A percentile compares a stretch with the other conserved stretches of the same genome.
Evolutionary conservation across 2,113 vertebrate genomes (phyloP).

Genomic region (Chaetura pelagica): DNA sequence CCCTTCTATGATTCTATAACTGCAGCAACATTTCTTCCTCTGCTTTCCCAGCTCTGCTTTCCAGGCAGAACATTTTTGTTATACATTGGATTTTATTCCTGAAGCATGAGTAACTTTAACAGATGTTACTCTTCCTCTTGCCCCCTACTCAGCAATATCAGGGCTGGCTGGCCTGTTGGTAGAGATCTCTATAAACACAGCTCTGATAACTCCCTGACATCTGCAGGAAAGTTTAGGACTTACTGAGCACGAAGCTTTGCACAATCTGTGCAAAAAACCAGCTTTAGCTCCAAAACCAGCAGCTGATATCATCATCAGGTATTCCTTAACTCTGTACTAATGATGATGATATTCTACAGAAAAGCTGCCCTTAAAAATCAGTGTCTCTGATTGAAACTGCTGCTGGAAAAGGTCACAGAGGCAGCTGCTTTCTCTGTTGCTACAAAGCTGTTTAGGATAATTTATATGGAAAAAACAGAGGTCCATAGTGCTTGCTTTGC

Average conservation of each 20-base stretch:
- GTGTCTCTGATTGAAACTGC: neutral
- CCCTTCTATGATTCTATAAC: no score
- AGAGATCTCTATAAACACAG: neutral
- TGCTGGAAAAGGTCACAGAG: neutral
- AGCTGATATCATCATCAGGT: neutral
- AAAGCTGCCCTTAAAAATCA: neutral
- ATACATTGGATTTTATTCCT: neutral
- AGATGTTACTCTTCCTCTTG: neutral
- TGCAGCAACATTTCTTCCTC: neutral
- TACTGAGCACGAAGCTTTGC: neutral
- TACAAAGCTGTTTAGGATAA: neutral
- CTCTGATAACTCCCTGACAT: neutral
- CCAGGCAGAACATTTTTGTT: neutral
- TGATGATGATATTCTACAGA: neutral
- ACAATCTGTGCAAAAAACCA: neutral
- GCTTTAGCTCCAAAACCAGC: constrained; percentile 6
- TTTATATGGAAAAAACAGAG: neutral
- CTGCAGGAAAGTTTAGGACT: neutral
- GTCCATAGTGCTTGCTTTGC: neutral
- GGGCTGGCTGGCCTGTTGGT: neutral
- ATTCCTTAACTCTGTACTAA: neutral
- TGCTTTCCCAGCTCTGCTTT: neutral
- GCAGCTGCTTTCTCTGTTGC: neutral
- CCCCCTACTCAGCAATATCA: neutral
- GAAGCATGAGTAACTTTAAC: neutral